Base-by-base conservation (phyloP, 2,113 vertebrate species). In the Anas platyrhynchos region DNA sequence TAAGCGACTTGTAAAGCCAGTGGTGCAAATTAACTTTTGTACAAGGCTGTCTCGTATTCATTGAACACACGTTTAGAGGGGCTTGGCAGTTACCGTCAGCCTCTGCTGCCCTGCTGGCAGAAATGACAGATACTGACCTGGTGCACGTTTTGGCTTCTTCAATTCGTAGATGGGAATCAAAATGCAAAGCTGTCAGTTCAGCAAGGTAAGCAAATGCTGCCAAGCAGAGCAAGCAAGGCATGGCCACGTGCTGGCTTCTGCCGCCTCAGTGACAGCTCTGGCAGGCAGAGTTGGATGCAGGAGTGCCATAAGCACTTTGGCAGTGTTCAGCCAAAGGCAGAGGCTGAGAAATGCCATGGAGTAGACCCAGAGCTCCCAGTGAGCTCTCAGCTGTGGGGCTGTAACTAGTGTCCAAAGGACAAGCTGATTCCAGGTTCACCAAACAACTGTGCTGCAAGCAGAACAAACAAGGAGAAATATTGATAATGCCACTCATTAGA, bases 251-350 rank as follows among this genome's bases (percentile, higher is more conserved):
- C 29, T 65, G 69, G 43, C 4, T 78, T 59, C 36, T 65, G 50
- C 71, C 5, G 5, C 9, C 12, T 36, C 23, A 8, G 59, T 1
- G 2, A 26, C 59, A 27, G 44, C 36, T 59, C 6, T 0, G 0
- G 56, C 32, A 10, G 18, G 50, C 68, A 66, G 76, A 41, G 43
- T 29, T 59, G 69, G 56, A 43, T 59, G 69, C 69, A 46, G 56
- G 46, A 8, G 27, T 43, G 31, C 55, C 5, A 0, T 1, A 4
- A 27, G 17, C n/a, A 29, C 56, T 80, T 65, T 32, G 44, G 31
- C 78, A 50, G 10, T 6, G 0, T 41, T 52, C 22, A 36, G 44
- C 26, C 13, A 36, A 27, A 54, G 34, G 12, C 27, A 15, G 29
- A 25, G 55, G 17, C 48, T 82, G 65, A 58, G 66, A 68, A 73